phyloP scores from a whole-genome alignment of 2,113 vertebrate genomes.

The Vidua macroura region DNA sequence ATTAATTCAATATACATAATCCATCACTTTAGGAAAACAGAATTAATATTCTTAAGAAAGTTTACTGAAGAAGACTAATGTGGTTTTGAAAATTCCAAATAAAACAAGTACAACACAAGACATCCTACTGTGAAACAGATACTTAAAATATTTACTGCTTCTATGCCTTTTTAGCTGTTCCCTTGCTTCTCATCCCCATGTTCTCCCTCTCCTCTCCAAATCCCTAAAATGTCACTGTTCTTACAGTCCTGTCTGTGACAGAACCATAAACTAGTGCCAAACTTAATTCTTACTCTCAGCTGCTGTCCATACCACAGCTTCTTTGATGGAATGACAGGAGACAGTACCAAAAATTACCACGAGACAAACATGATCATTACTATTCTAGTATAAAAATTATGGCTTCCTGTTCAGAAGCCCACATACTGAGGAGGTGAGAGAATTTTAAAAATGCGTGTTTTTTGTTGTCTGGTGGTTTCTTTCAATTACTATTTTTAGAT shows the following conservation, averaged over 20 bases:
- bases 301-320: not conserved
- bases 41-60: constrained; percentile 25
- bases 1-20: not conserved
- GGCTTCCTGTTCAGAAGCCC: not conserved
- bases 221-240: rapidly evolving
- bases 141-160: not conserved
- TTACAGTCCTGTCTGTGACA: not conserved
- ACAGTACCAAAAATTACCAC: not conserved
- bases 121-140: not conserved
- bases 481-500: not conserved
- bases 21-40: constrained; percentile 4
- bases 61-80: constrained; percentile 3
- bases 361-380: not conserved
- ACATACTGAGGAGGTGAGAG: rapidly evolving
- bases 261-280: not conserved
- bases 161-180: not conserved
- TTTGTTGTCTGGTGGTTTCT: not conserved
- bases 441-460: rapidly evolving
- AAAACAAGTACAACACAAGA: not conserved
- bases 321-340: not conserved
- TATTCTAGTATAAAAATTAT: not conserved
- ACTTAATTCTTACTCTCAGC: not conserved
- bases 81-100: constrained; percentile 9
- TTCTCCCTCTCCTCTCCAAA: not conserved
- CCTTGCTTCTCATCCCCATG: not conserved